phyloP scores from a whole-genome alignment of 2,797 vertebrate genomes.

The Ceyx erithaca region DNA sequence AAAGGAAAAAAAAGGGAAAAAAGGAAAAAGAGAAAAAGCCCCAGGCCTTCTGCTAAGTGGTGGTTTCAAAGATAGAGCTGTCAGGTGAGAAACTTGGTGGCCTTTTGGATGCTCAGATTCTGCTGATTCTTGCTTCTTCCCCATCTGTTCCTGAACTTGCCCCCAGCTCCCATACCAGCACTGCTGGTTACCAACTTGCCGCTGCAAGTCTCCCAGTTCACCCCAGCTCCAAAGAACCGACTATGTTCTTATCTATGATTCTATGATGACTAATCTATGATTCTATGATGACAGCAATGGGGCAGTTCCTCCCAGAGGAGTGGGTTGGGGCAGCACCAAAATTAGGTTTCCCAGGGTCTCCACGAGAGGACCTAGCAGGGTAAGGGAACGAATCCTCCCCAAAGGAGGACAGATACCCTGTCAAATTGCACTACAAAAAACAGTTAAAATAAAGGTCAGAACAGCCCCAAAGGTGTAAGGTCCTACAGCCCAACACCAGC shows the following conservation, averaged over 20 bases:
- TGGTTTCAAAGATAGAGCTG: background rate
- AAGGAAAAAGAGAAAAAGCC: background rate
- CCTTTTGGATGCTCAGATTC: background rate
- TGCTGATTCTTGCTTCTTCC: background rate
- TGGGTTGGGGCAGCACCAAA: background rate
- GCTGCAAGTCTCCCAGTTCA: accelerated
- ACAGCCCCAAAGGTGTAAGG: background rate
- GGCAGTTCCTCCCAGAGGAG: accelerated
- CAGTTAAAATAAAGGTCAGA: background rate
- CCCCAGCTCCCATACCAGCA: background rate
- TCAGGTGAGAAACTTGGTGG: background rate
- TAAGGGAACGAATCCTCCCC: background rate
- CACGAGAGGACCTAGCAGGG: background rate
- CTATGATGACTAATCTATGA: too few species aligned
- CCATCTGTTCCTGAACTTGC: background rate
- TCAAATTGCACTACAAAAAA: background rate
- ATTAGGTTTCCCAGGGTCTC: background rate
- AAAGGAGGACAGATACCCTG: background rate
- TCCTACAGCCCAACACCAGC: background rate
- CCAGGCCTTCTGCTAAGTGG: background rate
- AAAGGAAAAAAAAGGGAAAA: background rate
- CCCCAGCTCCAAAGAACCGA: background rate
- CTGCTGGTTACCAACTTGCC: background rate
- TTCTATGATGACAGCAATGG: background rate
- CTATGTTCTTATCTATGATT: too few species aligned